A percentile compares a stretch with the other conserved stretches of the same genome.
Conservation (phyloP, 1,140 invertebrate genomes). For the Calephelis nemesis region DNA sequence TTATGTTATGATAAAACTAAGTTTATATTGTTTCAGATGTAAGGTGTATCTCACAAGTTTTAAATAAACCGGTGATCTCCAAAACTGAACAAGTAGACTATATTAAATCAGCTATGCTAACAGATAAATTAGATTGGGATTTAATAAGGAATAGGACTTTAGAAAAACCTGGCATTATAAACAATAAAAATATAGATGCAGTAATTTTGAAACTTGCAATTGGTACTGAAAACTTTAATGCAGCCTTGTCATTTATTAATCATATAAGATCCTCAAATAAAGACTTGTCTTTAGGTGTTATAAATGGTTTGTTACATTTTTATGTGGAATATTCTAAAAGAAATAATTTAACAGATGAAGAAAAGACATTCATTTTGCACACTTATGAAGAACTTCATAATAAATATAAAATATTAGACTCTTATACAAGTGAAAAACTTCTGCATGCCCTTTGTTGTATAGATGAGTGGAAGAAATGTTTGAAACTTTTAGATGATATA, state of each 20-base stretch:
- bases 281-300: constrained; percentile 77
- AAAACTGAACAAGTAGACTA: constrained; percentile 49
- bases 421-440: constrained; percentile 78
- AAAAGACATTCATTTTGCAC: constrained; percentile 79
- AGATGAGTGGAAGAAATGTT: constrained; percentile 80
- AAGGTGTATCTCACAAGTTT: constrained; percentile 22
- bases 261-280: constrained; percentile 74
- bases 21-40: constrained; percentile 24
- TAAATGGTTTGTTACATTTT: constrained; percentile 78
- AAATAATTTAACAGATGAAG: constrained; percentile 60
- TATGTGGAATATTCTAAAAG: constrained; percentile 66
- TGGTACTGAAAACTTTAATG: constrained; percentile 55
- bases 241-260: constrained; percentile 80
- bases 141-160: constrained; percentile 53
- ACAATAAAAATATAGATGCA: constrained; percentile 78
- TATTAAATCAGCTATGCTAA: constrained; percentile 42
- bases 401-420: constrained; percentile 81
- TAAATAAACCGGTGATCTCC: constrained; percentile 24
- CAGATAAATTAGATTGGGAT: constrained; percentile 48
- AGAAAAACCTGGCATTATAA: constrained; percentile 55
- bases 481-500: constrained; percentile 81
- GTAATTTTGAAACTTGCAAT: constrained; percentile 78
- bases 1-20: no score
- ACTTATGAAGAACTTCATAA: constrained; percentile 77
- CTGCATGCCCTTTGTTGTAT: constrained; percentile 82